Conservation (phyloP, 2,888 invertebrate genomes). For the Hedychridium roseum region DNA sequence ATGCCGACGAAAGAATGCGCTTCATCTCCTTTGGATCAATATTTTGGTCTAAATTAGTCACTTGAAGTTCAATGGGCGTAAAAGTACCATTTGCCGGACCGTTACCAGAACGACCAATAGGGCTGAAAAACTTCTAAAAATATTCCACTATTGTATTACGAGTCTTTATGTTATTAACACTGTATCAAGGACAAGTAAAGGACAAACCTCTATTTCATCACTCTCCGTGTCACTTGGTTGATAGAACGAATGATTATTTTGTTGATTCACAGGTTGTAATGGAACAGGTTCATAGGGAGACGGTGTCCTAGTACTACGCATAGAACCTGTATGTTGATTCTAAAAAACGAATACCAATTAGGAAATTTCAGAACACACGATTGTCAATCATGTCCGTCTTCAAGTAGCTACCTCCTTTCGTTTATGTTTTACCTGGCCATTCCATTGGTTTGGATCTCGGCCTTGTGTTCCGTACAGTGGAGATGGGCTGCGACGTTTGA, state of each 20-base stretch:
- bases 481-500: constrained; percentile 56
- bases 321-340: constrained; percentile 38
- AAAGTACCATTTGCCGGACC: constrained; percentile 42
- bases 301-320: constrained; percentile 53
- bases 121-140: constrained; percentile 59
- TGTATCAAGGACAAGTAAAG: too few relatives aligned
- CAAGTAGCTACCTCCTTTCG: background rate
- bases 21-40: constrained; percentile 74
- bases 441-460: constrained; percentile 50
- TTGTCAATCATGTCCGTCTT: background rate
- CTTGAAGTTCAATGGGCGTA: constrained; percentile 69
- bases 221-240: constrained; percentile 53
- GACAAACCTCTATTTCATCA: constrained; percentile 57
- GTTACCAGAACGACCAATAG: constrained; percentile 51
- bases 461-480: constrained; percentile 49
- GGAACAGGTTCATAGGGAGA: constrained; percentile 55
- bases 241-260: constrained; percentile 48
- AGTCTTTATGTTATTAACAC: constrained; percentile 3
- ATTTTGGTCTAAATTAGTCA: constrained; percentile 77
- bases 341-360: constrained; percentile 24
- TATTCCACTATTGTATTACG: background rate
- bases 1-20: constrained; percentile 70
- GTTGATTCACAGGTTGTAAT: constrained; percentile 39
- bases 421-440: constrained; percentile 43
- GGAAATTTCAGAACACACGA: too few relatives aligned